phyloP scores from a whole-genome alignment of 2,113 vertebrate genomes.

The Ceyx margarethae region DNA sequence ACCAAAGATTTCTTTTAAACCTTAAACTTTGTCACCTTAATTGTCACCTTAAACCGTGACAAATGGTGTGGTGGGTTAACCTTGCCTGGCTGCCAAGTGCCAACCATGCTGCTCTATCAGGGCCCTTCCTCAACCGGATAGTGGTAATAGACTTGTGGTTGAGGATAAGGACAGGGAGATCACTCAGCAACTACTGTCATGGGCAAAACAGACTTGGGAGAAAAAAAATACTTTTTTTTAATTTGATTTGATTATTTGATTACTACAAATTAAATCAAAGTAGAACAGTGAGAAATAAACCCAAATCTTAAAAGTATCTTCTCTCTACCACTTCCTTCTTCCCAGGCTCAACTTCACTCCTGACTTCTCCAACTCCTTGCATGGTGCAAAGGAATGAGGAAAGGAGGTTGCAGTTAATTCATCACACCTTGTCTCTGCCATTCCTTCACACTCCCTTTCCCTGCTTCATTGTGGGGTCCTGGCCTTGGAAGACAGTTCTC shows the following conservation, averaged over 20 bases:
- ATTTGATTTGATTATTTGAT: no score
- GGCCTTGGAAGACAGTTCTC: background rate
- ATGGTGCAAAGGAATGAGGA: rapidly evolving
- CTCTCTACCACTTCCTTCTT: background rate
- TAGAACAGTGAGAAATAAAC: background rate
- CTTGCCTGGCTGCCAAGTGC: background rate
- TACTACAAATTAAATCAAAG: background rate
- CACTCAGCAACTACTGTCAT: background rate
- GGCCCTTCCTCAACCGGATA: background rate
- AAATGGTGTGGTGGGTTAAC: background rate
- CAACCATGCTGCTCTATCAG: background rate
- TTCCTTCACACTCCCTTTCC: background rate
- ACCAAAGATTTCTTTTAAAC: background rate
- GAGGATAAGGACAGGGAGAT: background rate
- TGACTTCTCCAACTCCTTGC: rapidly evolving
- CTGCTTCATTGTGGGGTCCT: background rate
- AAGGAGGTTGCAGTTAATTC: background rate
- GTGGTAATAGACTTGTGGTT: background rate
- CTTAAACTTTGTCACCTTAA: no score
- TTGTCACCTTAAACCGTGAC: no score
- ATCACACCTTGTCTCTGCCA: background rate
- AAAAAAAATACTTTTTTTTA: no score
- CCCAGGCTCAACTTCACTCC: background rate
- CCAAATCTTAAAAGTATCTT: background rate
- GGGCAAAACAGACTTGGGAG: background rate